Base-by-base conservation (phyloP, 2,113 vertebrate genomes). In the Burhinus oedicnemus region DNA sequence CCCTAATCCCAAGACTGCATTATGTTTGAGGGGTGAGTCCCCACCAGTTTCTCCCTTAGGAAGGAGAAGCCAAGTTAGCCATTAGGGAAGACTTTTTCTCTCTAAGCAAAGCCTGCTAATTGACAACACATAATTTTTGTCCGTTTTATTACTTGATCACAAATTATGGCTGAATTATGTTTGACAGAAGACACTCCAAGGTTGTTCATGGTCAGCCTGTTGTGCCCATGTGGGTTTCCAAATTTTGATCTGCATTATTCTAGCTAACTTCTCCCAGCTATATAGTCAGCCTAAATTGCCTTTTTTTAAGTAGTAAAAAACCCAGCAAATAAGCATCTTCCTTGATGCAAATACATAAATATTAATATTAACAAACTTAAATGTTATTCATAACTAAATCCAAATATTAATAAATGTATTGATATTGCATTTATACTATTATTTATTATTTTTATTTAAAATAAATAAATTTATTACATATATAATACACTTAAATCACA, bases 291-390 rank as follows among this genome's bases (percentile, higher is more conserved):
- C 6, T 32, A 32, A 49, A 60, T 38, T 38, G 5, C 21, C 4
- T 47, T 45, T 76, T 30, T 58, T 26, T 18, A 32, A 57, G 16
- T 32, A 3, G 6, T 12, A 42, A 78, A 60, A 62, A 12, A 1
- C 0, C 0, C 9, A 64, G 3, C 6, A 75, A 76, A 71, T 38
- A 62, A 62, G 5, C 18, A 62, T 22, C 1, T 40, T 29, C 68
- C 11, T n/a, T 79, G 1, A 45, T n/a, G 3, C n/a, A 82, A 60
- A 52, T 52, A 15, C 2, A 40, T 58, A 42, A 68, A 18, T 58
- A 30, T 32, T 0, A 57, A 21, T 71, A n/a, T 64, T 49, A 54
- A 58, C n/a, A 58, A 64, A 25, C 4, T 3, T 27, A 27, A 54
- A 9, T 40, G n/a, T 11, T 13, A 42, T 30, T 40, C 20, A 52